A percentile compares a stretch with the other conserved stretches of the same genome.
Conservation (phyloP, 2,797 vertebrate species). For the Buceros bicornis region DNA sequence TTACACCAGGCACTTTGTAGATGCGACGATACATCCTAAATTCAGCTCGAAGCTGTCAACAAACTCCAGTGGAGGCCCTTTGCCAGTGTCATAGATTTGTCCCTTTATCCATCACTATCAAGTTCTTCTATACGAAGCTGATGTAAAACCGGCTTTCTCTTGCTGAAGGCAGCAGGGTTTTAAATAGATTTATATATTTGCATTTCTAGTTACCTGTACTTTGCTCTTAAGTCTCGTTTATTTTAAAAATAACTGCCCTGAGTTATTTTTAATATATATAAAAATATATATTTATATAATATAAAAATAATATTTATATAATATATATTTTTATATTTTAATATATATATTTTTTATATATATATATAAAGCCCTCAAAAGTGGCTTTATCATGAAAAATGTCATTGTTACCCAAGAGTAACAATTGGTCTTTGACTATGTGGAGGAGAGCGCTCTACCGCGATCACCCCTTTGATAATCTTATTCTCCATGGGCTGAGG, state of each 20-base stretch:
- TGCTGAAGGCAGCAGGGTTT: background rate
- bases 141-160: background rate
- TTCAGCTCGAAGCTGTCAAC: background rate
- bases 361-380: background rate
- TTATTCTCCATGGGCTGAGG: background rate
- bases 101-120: background rate
- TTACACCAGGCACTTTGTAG: background rate
- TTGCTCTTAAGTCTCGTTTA: background rate
- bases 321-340: too few relatives aligned
- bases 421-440: slow-evolving; percentile 32
- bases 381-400: background rate
- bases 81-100: background rate
- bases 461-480: slow-evolving; percentile 30
- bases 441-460: background rate
- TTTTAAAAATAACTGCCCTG: background rate
- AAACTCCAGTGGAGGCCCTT: background rate
- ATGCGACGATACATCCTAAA: background rate
- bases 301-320: too few relatives aligned
- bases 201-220: background rate
- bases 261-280: too few relatives aligned
- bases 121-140: background rate
- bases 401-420: background rate
- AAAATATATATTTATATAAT: too few relatives aligned
- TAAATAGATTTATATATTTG: background rate
- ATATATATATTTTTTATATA: too few relatives aligned